These are phyloP conservation scores for Caenorhabditis sp. DNA, from an alignment of 2,888 invertebrate genomes.

Conservation along the genomic window DNA sequence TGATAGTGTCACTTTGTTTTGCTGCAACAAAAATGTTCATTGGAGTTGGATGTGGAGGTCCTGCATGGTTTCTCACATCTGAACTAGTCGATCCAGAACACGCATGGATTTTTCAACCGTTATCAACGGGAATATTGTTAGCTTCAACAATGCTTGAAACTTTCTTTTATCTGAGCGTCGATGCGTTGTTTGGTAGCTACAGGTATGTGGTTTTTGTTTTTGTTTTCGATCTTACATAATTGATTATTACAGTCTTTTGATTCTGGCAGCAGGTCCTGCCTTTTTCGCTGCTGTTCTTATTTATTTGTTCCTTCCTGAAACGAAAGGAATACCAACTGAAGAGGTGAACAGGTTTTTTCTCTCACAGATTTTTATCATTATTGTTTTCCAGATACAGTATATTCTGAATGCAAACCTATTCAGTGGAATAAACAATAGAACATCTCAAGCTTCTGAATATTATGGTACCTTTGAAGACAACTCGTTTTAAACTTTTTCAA, in stretches of 20 bases:
- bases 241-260: slow-evolving; percentile 47
- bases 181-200: slow-evolving; percentile 49
- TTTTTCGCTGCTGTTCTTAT: slow-evolving; percentile 58
- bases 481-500: slow-evolving; percentile 9
- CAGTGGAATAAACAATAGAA: slow-evolving; percentile 22
- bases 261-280: slow-evolving; percentile 62
- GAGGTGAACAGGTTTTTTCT: slow-evolving; percentile 33
- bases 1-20: slow-evolving; percentile 45
- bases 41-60: slow-evolving; percentile 68
- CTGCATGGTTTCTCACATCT: slow-evolving; percentile 70
- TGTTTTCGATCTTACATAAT: background rate
- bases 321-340: slow-evolving; percentile 52
- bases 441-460: slow-evolving; percentile 3
- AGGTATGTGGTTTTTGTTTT: slow-evolving; percentile 19
- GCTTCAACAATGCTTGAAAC: slow-evolving; percentile 60
- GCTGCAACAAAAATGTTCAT: slow-evolving; percentile 54
- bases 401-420: slow-evolving; percentile 19
- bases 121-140: slow-evolving; percentile 62
- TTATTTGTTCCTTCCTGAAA: slow-evolving; percentile 65
- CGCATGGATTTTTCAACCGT: slow-evolving; percentile 57
- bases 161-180: slow-evolving; percentile 59
- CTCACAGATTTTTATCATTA: background rate
- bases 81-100: slow-evolving; percentile 59
- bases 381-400: slow-evolving; percentile 29
- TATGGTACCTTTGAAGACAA: slow-evolving; percentile 31